These are phyloP conservation scores for Diuraphis noxia DNA, from an alignment of 1,140 invertebrate genomes.

Conservation along the genomic window DNA sequence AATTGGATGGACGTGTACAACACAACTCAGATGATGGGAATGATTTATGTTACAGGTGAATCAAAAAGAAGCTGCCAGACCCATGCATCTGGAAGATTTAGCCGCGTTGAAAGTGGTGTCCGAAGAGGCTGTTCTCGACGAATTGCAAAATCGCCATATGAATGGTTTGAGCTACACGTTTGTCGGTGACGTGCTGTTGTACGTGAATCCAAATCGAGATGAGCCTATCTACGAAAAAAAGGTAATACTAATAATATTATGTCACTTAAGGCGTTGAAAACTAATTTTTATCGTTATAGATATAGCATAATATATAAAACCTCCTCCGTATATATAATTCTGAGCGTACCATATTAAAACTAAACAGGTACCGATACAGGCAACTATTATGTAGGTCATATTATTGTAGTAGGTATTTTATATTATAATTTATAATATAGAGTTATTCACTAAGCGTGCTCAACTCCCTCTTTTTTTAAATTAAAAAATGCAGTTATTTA, in stretches of 20 bases:
- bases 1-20: background rate
- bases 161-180: conserved; percentile 81
- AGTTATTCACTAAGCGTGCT: too few relatives aligned
- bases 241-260: conserved; percentile 61
- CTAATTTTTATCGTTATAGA: background rate
- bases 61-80: conserved; percentile 63
- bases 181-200: conserved; percentile 84
- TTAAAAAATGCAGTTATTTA: too few relatives aligned
- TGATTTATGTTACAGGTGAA: conserved; percentile 57
- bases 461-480: too few relatives aligned
- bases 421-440: too few relatives aligned
- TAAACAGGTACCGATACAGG: background rate
- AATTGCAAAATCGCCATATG: conserved; percentile 72
- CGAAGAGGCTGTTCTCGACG: conserved; percentile 77
- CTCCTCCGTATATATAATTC: too few relatives aligned
- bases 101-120: conserved; percentile 77
- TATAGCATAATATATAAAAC: background rate
- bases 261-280: background rate
- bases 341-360: background rate
- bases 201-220: conserved; percentile 81
- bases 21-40: background rate
- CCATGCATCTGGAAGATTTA: conserved; percentile 82
- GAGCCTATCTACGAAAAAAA: conserved; percentile 70
- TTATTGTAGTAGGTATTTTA: background rate
- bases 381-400: background rate